These are phyloP conservation scores for Patiria miniata DNA, from an alignment of 35 echinoderm and acorn worm genomes.

Conservation along the genomic window DNA sequence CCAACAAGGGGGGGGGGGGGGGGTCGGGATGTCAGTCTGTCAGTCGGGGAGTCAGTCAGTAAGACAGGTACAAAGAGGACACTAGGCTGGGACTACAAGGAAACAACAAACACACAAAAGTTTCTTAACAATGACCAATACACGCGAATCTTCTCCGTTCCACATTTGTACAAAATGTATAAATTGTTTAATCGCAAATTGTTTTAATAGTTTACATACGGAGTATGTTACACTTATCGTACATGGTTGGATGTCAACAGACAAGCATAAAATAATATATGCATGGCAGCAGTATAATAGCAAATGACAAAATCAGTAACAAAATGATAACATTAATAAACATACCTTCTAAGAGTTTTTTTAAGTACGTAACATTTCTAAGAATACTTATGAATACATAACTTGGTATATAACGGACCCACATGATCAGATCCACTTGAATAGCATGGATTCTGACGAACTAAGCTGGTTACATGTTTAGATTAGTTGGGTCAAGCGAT, in stretches of 20 bases:
- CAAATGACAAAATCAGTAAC: not conserved
- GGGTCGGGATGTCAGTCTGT: too few relatives aligned
- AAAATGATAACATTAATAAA: not conserved
- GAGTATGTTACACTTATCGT: conserved; percentile 9
- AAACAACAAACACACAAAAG: too few relatives aligned
- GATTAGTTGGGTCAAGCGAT: too few relatives aligned
- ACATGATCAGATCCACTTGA: not conserved
- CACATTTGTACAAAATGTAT: conserved; percentile 34
- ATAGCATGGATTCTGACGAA: too few relatives aligned
- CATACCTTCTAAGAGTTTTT: not conserved
- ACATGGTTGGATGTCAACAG: not conserved
- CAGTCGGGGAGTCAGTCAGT: too few relatives aligned
- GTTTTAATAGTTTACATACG: not conserved
- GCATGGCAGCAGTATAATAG: not conserved
- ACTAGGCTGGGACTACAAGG: too few relatives aligned
- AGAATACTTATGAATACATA: not conserved
- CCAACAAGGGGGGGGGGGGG: too few relatives aligned
- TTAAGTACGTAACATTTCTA: not conserved
- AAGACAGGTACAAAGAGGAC: too few relatives aligned
- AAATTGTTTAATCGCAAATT: conserved; percentile 26
- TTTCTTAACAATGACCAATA: not conserved
- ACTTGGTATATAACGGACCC: not conserved
- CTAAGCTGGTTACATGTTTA: too few relatives aligned
- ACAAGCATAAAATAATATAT: not conserved
- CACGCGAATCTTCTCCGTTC: not conserved